Evolutionary conservation across 1,140 invertebrate genomes (phyloP).

Genomic region (Macrosteles quadrilineatus): DNA sequence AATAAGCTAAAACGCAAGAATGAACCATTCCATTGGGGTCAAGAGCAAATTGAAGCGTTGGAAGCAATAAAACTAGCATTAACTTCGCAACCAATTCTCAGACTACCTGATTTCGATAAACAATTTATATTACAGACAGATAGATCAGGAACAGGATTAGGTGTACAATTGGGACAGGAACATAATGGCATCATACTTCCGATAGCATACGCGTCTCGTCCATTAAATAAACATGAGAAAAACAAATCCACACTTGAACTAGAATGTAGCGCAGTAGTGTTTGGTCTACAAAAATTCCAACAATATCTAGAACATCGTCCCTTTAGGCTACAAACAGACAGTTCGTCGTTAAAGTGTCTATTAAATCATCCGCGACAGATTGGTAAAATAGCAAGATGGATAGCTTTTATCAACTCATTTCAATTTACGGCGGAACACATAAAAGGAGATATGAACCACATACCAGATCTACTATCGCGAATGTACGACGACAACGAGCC

Average conservation of each 20-base stretch:
- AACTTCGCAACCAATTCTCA: background rate
- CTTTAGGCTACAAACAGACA: background rate
- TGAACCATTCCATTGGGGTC: background rate
- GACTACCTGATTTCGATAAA: background rate
- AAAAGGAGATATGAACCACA: background rate
- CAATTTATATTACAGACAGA: background rate
- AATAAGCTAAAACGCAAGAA: background rate
- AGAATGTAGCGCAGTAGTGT: background rate
- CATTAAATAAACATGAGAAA: background rate
- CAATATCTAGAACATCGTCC: background rate
- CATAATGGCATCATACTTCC: no score
- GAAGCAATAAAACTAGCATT: background rate
- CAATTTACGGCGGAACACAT: background rate
- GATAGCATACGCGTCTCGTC: background rate
- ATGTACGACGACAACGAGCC: background rate
- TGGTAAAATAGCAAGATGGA: no score
- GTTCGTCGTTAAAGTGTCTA: background rate
- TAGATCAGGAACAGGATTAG: no score
- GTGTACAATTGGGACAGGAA: background rate
- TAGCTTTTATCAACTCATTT: background rate
- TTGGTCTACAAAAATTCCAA: background rate
- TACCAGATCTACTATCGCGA: background rate
- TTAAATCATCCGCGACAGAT: background rate
- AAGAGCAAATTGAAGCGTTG: background rate
- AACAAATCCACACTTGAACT: background rate